phyloP scores from a whole-genome alignment of 2,888 invertebrate species.

The Rhorus exstirpatorius region DNA sequence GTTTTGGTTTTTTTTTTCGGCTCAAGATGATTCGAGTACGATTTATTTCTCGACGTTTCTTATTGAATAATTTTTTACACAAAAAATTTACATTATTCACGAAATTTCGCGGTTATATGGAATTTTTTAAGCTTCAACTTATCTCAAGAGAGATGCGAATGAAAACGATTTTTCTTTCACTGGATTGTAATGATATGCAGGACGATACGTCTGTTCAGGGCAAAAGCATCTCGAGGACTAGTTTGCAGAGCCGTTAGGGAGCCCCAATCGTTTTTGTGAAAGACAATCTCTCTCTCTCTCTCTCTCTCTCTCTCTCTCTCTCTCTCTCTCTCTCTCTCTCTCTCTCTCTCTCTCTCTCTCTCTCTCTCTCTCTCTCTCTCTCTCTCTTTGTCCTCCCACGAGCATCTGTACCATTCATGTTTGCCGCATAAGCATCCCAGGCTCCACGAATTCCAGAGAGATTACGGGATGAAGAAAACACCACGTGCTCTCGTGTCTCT shows the following conservation, averaged over 20 bases:
- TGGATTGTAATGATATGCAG: slow-evolving; percentile 32
- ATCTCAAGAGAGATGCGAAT: neutral
- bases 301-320: slow-evolving; percentile 32
- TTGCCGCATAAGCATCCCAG: slow-evolving; percentile 44
- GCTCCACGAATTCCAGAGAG: slow-evolving; percentile 50
- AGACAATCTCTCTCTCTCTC: slow-evolving; percentile 54
- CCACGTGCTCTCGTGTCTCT: slow-evolving; percentile 48
- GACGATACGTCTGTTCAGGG: slow-evolving; percentile 49
- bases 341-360: slow-evolving; percentile 41
- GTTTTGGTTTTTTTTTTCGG: neutral
- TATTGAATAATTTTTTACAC: neutral
- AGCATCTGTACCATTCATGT: slow-evolving; percentile 37
- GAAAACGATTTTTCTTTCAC: slow-evolving; percentile 14
- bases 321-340: slow-evolving; percentile 38
- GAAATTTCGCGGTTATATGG: neutral
- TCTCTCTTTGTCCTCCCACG: slow-evolving; percentile 30
- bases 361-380: slow-evolving; percentile 33
- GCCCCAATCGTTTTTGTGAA: slow-evolving; percentile 54
- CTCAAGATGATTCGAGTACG: neutral
- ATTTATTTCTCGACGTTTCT: neutral
- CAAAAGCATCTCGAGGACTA: slow-evolving; percentile 64
- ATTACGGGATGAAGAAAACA: slow-evolving; percentile 54
- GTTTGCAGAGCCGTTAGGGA: slow-evolving; percentile 49
- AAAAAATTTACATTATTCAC: neutral
- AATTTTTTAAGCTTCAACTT: slow-evolving; percentile 1